phyloP scores from a whole-genome alignment of 2,888 invertebrate genomes.

The Drosophila phalerata region DNA sequence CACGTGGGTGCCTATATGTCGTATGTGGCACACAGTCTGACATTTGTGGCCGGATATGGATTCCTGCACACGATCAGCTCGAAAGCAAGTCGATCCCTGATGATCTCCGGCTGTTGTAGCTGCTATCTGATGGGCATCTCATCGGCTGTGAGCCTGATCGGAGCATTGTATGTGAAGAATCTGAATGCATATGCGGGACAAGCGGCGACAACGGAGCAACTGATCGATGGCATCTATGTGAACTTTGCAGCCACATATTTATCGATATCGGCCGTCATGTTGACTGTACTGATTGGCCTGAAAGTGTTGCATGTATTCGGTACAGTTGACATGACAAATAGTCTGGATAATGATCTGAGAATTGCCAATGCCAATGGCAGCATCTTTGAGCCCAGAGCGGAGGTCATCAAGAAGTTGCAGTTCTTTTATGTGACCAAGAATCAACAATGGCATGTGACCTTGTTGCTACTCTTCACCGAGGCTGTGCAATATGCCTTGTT shows the following conservation, averaged over 20 bases:
- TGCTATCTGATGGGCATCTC: slow-evolving; percentile 82
- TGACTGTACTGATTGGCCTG: slow-evolving; percentile 73
- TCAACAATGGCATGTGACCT: slow-evolving; percentile 81
- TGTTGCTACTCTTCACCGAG: slow-evolving; percentile 79
- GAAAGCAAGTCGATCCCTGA: slow-evolving; percentile 72
- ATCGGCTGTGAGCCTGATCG: slow-evolving; percentile 79
- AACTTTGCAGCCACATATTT: slow-evolving; percentile 81
- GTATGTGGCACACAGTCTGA: slow-evolving; percentile 82
- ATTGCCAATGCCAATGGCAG: slow-evolving; percentile 82
- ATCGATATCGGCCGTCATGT: slow-evolving; percentile 60
- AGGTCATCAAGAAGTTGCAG: slow-evolving; percentile 79
- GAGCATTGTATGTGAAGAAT: slow-evolving; percentile 68
- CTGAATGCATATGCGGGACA: slow-evolving; percentile 41
- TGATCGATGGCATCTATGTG: slow-evolving; percentile 77
- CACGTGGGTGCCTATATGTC: slow-evolving; percentile 81
- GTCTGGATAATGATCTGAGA: slow-evolving; percentile 81
- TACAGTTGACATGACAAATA: slow-evolving; percentile 79
- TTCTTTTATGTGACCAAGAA: slow-evolving; percentile 84
- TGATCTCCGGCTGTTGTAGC: slow-evolving; percentile 76
- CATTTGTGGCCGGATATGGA: slow-evolving; percentile 78
- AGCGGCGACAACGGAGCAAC: slow-evolving; percentile 49
- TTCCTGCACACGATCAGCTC: slow-evolving; percentile 80
- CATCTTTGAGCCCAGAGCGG: slow-evolving; percentile 79
- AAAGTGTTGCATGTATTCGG: slow-evolving; percentile 77
- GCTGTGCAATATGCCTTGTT: slow-evolving; percentile 82